Evolutionary conservation across 2,888 invertebrate genomes (phyloP).

Genomic region (Thera obeliscata): DNA sequence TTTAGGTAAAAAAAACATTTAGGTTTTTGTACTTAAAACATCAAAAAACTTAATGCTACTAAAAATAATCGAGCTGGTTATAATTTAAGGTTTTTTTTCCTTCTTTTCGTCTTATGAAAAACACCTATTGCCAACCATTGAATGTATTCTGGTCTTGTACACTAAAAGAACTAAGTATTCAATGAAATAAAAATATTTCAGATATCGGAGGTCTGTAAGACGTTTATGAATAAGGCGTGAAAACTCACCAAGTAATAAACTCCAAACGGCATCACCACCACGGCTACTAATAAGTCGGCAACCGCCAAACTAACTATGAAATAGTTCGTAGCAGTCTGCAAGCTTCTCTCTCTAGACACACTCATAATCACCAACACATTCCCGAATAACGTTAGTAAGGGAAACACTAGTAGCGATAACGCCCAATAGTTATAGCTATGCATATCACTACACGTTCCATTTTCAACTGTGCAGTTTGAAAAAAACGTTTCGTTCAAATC

Average conservation of each 20-base stretch:
- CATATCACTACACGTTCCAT: conserved; percentile 71
- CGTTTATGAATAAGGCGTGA: neutral
- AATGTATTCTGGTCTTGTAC: too few species aligned
- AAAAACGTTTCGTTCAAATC: conserved; percentile 62
- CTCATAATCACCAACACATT: conserved; percentile 98
- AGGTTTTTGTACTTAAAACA: too few species aligned
- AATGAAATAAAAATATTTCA: neutral
- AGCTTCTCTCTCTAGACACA: conserved; percentile 94
- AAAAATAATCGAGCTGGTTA: too few species aligned
- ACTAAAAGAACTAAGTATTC: too few species aligned
- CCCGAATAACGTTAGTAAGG: conserved; percentile 96
- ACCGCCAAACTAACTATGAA: conserved; percentile 99
- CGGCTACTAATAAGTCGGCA: conserved; percentile 98
- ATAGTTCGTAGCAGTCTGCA: conserved; percentile 99
- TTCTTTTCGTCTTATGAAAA: too few species aligned
- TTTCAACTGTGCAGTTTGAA: conserved; percentile 59
- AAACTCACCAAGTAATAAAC: conserved; percentile 98
- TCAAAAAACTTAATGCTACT: too few species aligned
- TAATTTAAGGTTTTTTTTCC: too few species aligned
- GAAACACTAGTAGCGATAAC: conserved; percentile 93
- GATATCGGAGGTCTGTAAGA: neutral
- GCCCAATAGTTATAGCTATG: conserved; percentile 92
- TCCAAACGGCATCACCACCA: conserved; percentile 99
- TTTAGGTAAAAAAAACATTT: too few species aligned
- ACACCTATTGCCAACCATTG: too few species aligned